Evolutionary conservation across 2,888 invertebrate genomes (phyloP).

Genomic region (Hydrotaea diabolus): DNA sequence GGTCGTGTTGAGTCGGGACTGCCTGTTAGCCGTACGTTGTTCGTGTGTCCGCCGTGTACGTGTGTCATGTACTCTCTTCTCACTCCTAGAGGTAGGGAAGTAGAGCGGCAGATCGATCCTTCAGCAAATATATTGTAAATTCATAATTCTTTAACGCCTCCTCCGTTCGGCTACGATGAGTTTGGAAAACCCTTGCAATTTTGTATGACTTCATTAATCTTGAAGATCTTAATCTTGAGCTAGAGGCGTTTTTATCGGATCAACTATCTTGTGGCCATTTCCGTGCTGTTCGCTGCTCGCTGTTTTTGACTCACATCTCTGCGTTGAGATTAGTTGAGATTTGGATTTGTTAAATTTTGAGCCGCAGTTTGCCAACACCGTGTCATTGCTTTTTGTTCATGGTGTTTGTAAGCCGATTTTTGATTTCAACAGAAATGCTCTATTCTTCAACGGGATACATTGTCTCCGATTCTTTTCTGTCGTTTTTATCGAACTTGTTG

Average conservation of each 20-base stretch:
- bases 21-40: neutral
- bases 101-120: conserved; percentile 37
- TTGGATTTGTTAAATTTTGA: conserved; percentile 36
- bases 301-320: conserved; percentile 7
- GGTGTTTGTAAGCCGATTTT: conserved; percentile 74
- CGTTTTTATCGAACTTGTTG: conserved; percentile 18
- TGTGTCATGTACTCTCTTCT: conserved; percentile 53
- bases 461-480: conserved; percentile 1
- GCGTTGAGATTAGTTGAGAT: conserved; percentile 18
- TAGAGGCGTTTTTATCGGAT: conserved; percentile 67
- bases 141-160: conserved; percentile 75
- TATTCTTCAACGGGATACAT: neutral
- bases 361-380: conserved; percentile 67
- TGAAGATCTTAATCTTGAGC: conserved; percentile 59
- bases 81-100: neutral
- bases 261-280: conserved; percentile 50
- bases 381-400: conserved; percentile 64
- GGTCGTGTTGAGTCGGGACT: too few species aligned
- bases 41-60: conserved; percentile 34
- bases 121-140: conserved; percentile 75
- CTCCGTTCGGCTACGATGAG: conserved; percentile 51
- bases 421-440: conserved; percentile 73
- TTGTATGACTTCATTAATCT: conserved; percentile 64
- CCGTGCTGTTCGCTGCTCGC: neutral
- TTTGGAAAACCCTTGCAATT: conserved; percentile 23